Evolutionary conservation across 2,888 invertebrate species (phyloP).

Genomic region (Leptarthrus brevirostris): DNA sequence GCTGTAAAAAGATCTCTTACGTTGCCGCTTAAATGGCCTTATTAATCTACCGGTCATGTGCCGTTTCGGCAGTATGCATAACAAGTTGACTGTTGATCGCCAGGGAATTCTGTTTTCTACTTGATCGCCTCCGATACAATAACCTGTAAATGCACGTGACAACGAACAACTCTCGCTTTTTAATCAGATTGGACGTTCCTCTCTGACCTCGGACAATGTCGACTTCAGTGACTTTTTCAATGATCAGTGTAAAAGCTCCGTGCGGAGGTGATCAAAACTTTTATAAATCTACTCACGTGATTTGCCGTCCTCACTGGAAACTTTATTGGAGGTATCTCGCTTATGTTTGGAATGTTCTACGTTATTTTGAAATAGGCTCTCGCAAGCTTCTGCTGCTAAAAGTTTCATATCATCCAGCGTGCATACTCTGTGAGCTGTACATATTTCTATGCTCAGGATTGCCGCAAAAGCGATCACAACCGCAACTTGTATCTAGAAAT

Average conservation of each 20-base stretch:
- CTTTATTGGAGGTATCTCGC: slow-evolving; percentile 39
- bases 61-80: slow-evolving; percentile 6
- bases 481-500: slow-evolving; percentile 21
- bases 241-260: slow-evolving; percentile 17
- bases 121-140: not conserved
- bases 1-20: no score
- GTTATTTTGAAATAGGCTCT: slow-evolving; percentile 42
- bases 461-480: not conserved
- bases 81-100: slow-evolving; percentile 5
- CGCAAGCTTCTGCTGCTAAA: slow-evolving; percentile 48
- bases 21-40: not conserved
- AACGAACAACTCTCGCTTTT: slow-evolving; percentile 10
- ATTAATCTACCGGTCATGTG: slow-evolving; percentile 21
- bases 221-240: slow-evolving; percentile 24
- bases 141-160: not conserved
- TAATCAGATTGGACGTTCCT: not conserved
- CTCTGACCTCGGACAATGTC: slow-evolving; percentile 40
- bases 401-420: slow-evolving; percentile 47
- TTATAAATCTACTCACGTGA: slow-evolving; percentile 12
- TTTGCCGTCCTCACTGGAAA: not conserved
- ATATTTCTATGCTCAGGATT: not conserved
- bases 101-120: slow-evolving; percentile 1
- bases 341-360: slow-evolving; percentile 31
- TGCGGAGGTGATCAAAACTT: not conserved
- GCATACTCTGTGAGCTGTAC: slow-evolving; percentile 22